phyloP scores from a whole-genome alignment of 2,797 vertebrate genomes.

The Acipenser oxyrinchus region DNA sequence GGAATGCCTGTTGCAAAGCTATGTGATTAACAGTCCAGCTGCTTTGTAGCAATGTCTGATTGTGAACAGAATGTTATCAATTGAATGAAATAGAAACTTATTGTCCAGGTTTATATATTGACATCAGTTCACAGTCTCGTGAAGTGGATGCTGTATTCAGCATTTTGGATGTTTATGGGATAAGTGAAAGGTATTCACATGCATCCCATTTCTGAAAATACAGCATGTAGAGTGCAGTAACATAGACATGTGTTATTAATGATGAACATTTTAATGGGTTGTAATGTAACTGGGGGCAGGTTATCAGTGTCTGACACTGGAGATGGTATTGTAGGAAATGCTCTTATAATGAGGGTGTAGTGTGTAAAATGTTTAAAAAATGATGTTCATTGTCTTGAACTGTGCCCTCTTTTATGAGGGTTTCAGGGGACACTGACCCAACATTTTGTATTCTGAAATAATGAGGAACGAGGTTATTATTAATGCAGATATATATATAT shows the following conservation, averaged over 20 bases:
- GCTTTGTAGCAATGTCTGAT: too few relatives aligned
- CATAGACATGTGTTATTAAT: slow-evolving; percentile 12
- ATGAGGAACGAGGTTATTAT: slow-evolving; percentile 19
- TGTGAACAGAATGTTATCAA: too few relatives aligned
- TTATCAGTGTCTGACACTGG: slow-evolving; percentile 8
- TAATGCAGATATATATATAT: not conserved
- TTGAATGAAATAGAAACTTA: too few relatives aligned
- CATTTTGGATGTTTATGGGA: too few relatives aligned
- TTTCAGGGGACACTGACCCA: slow-evolving; percentile 5
- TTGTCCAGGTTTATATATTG: too few relatives aligned
- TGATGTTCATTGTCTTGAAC: slow-evolving; percentile 4
- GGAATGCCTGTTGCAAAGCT: too few relatives aligned
- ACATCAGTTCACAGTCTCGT: too few relatives aligned
- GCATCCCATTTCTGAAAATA: not conserved
- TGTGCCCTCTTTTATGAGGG: slow-evolving; percentile 1
- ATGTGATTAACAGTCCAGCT: too few relatives aligned
- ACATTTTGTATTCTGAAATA: slow-evolving; percentile 24
- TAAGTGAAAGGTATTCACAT: too few relatives aligned
- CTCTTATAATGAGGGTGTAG: slow-evolving; percentile 15
- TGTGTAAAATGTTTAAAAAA: slow-evolving; percentile 13
- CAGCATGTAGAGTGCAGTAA: slow-evolving; percentile 2
- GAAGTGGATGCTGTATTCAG: too few relatives aligned
- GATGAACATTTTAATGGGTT: slow-evolving; percentile 10
- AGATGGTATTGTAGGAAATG: slow-evolving; percentile 3
- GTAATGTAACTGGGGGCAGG: slow-evolving; percentile 13